Conservation (phyloP, 1,140 invertebrate genomes). For the Chlorops oryzae region DNA sequence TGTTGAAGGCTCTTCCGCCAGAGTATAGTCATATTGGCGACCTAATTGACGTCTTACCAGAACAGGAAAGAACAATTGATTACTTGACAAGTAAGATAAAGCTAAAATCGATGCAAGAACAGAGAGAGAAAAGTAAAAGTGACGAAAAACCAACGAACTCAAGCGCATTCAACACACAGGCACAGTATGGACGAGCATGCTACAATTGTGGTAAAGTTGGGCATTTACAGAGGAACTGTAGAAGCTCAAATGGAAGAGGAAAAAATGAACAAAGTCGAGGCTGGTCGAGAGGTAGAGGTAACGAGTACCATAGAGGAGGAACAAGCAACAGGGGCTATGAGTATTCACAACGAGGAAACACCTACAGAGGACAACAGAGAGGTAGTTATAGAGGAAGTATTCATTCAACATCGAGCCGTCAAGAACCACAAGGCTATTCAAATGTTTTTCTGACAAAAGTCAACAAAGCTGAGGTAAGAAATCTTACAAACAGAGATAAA, state of each 20-base stretch:
- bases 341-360: neutral
- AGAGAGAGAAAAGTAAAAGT: neutral
- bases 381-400: neutral
- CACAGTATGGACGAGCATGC: neutral
- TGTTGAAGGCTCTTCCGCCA: constrained; percentile 26
- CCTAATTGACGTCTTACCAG: constrained; percentile 13
- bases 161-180: constrained; percentile 2
- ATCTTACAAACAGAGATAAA: neutral
- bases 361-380: neutral
- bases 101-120: neutral
- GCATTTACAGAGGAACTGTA: neutral
- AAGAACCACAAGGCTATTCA: neutral
- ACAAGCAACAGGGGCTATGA: neutral
- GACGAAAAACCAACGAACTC: neutral
- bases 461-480: neutral
- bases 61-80: neutral
- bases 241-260: neutral
- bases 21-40: constrained; percentile 28
- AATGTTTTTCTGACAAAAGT: neutral
- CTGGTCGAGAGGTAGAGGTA: neutral
- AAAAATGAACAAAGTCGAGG: neutral
- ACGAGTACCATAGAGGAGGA: no score
- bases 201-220: constrained; percentile 3
- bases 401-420: neutral
- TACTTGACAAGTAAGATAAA: constrained; percentile 2